Conservation (phyloP, 2,797 vertebrate species). For the Microctenopoma steveboyesi region DNA sequence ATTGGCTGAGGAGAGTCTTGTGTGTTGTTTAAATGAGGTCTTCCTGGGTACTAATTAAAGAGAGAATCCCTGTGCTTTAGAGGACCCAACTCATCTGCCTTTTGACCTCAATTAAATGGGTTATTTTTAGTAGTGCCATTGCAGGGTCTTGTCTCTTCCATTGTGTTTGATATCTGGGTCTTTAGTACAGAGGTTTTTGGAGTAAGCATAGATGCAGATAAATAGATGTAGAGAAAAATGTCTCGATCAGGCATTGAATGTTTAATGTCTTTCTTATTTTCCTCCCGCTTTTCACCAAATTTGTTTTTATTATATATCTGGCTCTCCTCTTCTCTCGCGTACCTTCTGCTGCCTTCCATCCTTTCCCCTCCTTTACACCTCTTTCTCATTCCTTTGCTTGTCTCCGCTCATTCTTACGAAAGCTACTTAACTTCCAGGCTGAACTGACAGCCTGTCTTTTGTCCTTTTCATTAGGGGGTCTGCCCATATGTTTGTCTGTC, state of each 20-base stretch:
- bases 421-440: slow-evolving; percentile 88
- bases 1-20: slow-evolving; percentile 76
- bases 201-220: slow-evolving; percentile 59
- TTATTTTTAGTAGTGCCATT: slow-evolving; percentile 79
- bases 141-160: slow-evolving; percentile 53
- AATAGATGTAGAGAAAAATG: slow-evolving; percentile 39
- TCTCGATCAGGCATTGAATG: slow-evolving; percentile 24
- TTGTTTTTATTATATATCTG: slow-evolving; percentile 6
- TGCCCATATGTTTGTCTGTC: slow-evolving; percentile 59
- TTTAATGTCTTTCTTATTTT: slow-evolving; percentile 10
- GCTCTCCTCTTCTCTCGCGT: not conserved
- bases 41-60: slow-evolving; percentile 87
- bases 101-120: slow-evolving; percentile 83
- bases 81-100: slow-evolving; percentile 75
- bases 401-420: slow-evolving; percentile 61
- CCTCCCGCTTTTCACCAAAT: not conserved
- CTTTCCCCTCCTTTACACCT: slow-evolving; percentile 26
- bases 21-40: slow-evolving; percentile 82
- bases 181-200: slow-evolving; percentile 44
- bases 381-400: slow-evolving; percentile 30
- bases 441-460: slow-evolving; percentile 81
- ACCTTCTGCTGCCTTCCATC: slow-evolving; percentile 28
- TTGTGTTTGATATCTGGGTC: slow-evolving; percentile 61
- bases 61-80: slow-evolving; percentile 77
- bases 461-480: slow-evolving; percentile 84